phyloP scores from a whole-genome alignment of 2,797 vertebrate species.

The Chaenodraco wilsoni region DNA sequence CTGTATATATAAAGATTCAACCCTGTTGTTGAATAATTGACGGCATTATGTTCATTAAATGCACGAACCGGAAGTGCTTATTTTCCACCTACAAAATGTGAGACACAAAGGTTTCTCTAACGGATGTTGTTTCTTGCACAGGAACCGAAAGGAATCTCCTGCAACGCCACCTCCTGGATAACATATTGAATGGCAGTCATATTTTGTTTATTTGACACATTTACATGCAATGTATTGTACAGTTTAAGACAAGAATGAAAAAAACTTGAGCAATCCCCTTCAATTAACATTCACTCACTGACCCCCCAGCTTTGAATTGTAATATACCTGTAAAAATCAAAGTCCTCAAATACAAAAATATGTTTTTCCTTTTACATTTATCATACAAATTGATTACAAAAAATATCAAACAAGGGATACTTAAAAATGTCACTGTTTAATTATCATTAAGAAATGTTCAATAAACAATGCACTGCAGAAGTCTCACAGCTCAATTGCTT shows the following conservation, averaged over 20 bases:
- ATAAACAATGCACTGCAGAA: not conserved
- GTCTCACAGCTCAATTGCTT: constrained; percentile 65
- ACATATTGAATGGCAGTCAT: not conserved
- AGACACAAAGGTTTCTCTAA: not conserved
- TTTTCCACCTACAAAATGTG: not conserved
- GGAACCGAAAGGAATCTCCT: rapidly evolving
- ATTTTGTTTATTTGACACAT: not conserved
- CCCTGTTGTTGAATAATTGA: too few relatives aligned
- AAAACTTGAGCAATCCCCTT: not conserved
- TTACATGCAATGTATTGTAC: not conserved
- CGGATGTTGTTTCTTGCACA: constrained; percentile 9
- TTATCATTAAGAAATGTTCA: not conserved
- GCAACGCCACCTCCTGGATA: constrained; percentile 3
- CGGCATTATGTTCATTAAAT: rapidly evolving
- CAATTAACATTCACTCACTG: not conserved
- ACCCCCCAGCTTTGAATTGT: not conserved
- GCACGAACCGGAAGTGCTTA: rapidly evolving
- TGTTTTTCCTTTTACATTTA: not conserved
- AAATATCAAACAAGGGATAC: not conserved
- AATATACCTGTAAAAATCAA: not conserved
- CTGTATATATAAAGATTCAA: not conserved
- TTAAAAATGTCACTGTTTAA: constrained; percentile 14
- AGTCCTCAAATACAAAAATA: not conserved
- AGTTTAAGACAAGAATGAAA: not conserved
- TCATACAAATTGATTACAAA: not conserved